Base-by-base conservation (phyloP, 2,113 vertebrate species). In the Protomyctophum bolini region DNA sequence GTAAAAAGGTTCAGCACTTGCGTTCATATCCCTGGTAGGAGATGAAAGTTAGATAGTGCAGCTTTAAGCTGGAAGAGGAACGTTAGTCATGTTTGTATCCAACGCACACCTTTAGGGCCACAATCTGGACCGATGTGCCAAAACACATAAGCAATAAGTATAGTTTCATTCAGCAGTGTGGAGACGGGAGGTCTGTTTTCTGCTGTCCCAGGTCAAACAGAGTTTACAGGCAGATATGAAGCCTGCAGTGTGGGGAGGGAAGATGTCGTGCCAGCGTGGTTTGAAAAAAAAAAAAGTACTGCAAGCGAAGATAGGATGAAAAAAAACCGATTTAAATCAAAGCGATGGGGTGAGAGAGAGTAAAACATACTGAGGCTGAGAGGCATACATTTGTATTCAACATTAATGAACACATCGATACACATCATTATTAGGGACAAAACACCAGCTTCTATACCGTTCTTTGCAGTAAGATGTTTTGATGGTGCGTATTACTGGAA, bases 151-250 rank as follows among this genome's bases (percentile, higher is more conserved):
- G 75, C 79, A 86, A 80, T 78, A 45, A 66, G 71, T 73, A 70
- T 68, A 73, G 70, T 74, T 21, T 82, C 75, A 86, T 78, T 76
- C 79, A 87, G 79, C 48, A 9, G 66, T 71, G 76, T 49, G 72
- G 80, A 81, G 59, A 72, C 66, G 21, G 79, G 70, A 68, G 76
- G 75, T 84, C 81, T 21, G 21, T 21, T 21, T 71, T 68, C 59
- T 76, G 70, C 83, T 72, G 58, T 86, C 79, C 73, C 73, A 60
- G 69, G 69, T 62, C 14, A 55, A 68, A 75, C 83, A 88, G 86
- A 90, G 63, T 56, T 46, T 86, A 86, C 66, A 80, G 85, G 87
- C 83, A 86, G 86, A 86, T 75, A 67, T 63, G 81, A 74, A 77
- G 73, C 50, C 70, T 64, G 69, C 60, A 6, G 21, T 74, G 21